Evolutionary conservation across 1,140 invertebrate genomes (phyloP).

Genomic region (Calycopis cecrops): DNA sequence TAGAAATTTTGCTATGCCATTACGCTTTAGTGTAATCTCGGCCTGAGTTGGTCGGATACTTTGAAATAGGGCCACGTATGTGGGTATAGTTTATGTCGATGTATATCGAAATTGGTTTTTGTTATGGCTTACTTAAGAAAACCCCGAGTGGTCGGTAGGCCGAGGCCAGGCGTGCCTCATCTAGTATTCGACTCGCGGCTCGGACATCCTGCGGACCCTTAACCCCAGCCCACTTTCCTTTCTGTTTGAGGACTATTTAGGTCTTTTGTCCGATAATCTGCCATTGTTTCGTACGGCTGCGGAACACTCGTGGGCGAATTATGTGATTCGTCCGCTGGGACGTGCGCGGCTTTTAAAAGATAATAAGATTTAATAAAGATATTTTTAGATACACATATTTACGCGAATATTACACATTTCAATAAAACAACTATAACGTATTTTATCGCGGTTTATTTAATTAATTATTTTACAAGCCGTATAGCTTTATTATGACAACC

Average conservation of each 20-base stretch:
- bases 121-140: slow-evolving; percentile 30
- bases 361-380: too few relatives aligned
- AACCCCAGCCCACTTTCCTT: slow-evolving; percentile 62
- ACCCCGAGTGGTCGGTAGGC: slow-evolving; percentile 21
- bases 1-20: background rate
- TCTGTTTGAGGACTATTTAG: slow-evolving; percentile 64
- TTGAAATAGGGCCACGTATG: slow-evolving; percentile 7
- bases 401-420: too few relatives aligned
- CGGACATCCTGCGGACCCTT: slow-evolving; percentile 59
- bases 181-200: slow-evolving; percentile 62
- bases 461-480: too few relatives aligned
- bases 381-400: too few relatives aligned
- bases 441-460: too few relatives aligned
- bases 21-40: background rate
- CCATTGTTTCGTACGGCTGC: slow-evolving; percentile 64
- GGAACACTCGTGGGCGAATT: slow-evolving; percentile 62
- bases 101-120: slow-evolving; percentile 23
- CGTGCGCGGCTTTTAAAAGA: slow-evolving; percentile 57
- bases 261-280: slow-evolving; percentile 72
- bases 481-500: too few relatives aligned
- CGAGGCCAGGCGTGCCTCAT: slow-evolving; percentile 40
- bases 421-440: too few relatives aligned
- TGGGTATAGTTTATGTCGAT: slow-evolving; percentile 18
- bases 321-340: slow-evolving; percentile 66
- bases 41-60: background rate